Evolutionary conservation across 2,888 invertebrate genomes (phyloP).

Genomic region (Dyspetes luteomarginatus): DNA sequence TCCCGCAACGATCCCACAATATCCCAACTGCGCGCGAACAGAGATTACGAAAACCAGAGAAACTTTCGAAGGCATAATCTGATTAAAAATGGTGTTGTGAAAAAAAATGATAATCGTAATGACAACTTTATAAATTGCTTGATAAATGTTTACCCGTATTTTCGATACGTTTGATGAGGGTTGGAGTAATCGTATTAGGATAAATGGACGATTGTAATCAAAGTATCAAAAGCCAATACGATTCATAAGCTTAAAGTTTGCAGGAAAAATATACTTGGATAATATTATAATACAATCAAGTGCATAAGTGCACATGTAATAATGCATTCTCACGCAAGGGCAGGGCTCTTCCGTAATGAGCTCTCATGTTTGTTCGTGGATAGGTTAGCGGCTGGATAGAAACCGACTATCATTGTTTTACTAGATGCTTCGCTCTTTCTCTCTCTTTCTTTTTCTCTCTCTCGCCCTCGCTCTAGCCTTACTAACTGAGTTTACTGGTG

Average conservation of each 20-base stretch:
- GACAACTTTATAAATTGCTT: no score
- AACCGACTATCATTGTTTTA: constrained; percentile 79
- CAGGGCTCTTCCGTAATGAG: constrained; percentile 77
- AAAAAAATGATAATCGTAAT: no score
- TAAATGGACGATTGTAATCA: constrained; percentile 30
- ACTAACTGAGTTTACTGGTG: constrained; percentile 45
- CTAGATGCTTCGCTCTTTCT: no score
- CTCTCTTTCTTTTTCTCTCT: no score
- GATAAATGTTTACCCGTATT: constrained; percentile 11
- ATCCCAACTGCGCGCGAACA: no score
- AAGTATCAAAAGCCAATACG: constrained; percentile 34
- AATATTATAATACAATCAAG: constrained; percentile 81
- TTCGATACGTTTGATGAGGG: constrained; percentile 7
- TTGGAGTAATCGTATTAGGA: constrained; percentile 3
- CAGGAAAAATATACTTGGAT: constrained; percentile 57
- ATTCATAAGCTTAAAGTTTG: constrained; percentile 62
- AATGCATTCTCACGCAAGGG: constrained; percentile 77
- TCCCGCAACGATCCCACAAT: no score
- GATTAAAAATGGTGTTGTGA: no score
- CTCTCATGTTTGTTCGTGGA: constrained; percentile 78
- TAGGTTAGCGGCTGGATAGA: constrained; percentile 74
- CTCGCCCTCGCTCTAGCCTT: constrained; percentile 50
- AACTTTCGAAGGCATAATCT: no score
- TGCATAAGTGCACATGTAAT: constrained; percentile 71
- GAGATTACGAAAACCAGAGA: no score